A percentile compares a stretch with the other conserved stretches of the same genome.
These are phyloP conservation scores for Formica selysi DNA, from an alignment of 1,140 invertebrate genomes.

Conservation along the genomic window DNA sequence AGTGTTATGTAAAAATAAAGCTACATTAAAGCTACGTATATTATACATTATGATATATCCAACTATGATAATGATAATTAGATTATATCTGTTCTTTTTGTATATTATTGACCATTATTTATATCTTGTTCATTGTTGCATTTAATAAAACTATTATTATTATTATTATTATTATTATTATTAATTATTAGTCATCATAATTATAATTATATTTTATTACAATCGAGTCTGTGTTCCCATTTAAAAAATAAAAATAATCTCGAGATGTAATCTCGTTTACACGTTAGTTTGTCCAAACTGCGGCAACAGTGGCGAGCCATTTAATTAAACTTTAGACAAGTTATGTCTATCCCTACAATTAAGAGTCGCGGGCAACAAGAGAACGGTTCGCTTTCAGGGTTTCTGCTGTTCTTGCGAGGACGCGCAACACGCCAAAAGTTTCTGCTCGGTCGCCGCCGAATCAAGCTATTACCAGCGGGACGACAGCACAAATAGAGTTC, in stretches of 20 bases:
- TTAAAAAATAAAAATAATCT: conserved; percentile 7
- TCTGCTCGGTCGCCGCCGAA: conserved; percentile 67
- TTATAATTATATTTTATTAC: not conserved
- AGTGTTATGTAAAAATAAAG: not conserved
- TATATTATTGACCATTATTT: not conserved
- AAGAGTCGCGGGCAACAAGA: conserved; percentile 30
- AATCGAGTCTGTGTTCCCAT: not conserved
- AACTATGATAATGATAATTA: not conserved
- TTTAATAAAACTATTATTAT: not conserved
- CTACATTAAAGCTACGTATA: not conserved
- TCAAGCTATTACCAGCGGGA: conserved; percentile 26
- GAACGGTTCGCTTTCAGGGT: conserved; percentile 73
- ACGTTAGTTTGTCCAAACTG: not conserved
- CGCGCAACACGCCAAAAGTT: conserved; percentile 50
- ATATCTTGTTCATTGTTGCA: not conserved
- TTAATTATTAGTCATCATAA: not conserved
- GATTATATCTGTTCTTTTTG: conserved; percentile 4
- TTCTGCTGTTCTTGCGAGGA: conserved; percentile 86
- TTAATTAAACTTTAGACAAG: conserved; percentile 55
- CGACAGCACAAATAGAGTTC: conserved; percentile 44
- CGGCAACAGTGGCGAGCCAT: conserved; percentile 1
- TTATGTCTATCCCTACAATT: conserved; percentile 6
- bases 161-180: not conserved
- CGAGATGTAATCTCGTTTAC: not conserved
- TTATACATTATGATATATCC: not conserved